Base-by-base conservation (phyloP, 1,140 invertebrate species). In the Leptinotarsa lineolata region DNA sequence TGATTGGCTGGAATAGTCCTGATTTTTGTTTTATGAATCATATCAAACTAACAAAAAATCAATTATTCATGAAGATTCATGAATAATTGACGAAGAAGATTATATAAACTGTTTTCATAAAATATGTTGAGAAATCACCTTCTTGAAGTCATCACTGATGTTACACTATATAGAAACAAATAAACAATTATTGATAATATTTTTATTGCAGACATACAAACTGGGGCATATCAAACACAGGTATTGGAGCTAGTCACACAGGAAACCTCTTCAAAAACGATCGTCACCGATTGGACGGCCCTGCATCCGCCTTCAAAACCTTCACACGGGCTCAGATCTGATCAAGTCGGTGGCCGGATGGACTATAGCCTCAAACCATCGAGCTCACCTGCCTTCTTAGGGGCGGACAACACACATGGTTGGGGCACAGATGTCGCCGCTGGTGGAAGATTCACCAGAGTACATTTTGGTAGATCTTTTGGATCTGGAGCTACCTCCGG, bases 291-390 rank as follows among this genome's bases (percentile, higher is more conserved):
- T 67, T 77, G 11, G 76, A 72, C 39, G 76, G 76, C 8, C 22
- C 67, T 8, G 72, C 54, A 20, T 74, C 70, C n/a, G 70, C 20
- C 1, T 8, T 54, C 2, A 77, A 77, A 70, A 65, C 72, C 22
- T 77, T 48, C 46, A 24, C 60, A 65, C 16, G 68, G 68, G 30
- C 70, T 73, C 1, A 39, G 30, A 39, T 8, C 30, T 39, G 76
- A 77, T n/a, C 44, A 46, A 18, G 24, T 64, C 65, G 76, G 76
- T 21, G 76, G 76, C 18, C 44, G 70, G 6, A 1, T 77, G 13
- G 70, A 74, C 20, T 77, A 77, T 44, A 60, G 39, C 18, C 76
- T 74, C 30, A 77, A 44, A 12, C 69, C 75, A 18, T 64, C 30
- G 15, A 66, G 66, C 13, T 72, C 70, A 15, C 16, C 1, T 8